A percentile compares a stretch with the other conserved stretches of the same genome.
Evolutionary conservation across 2,888 invertebrate genomes (phyloP).

Genomic region (Octodonta nipae): DNA sequence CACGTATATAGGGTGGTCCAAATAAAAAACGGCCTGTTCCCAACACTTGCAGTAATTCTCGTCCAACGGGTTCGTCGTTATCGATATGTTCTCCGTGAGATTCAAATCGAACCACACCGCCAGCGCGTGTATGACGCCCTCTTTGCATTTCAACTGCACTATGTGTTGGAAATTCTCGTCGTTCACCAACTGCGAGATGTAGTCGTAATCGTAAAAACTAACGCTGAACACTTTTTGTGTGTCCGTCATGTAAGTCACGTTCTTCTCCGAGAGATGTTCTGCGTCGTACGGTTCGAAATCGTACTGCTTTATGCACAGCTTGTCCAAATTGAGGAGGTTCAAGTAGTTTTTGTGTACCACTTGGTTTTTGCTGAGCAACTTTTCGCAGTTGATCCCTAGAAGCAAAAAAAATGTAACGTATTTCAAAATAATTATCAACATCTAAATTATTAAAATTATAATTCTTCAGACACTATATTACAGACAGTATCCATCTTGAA

Average conservation of each 20-base stretch:
- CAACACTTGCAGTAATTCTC: slow-evolving; percentile 47
- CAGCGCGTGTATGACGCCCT: slow-evolving; percentile 49
- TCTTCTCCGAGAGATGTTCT: slow-evolving; percentile 47
- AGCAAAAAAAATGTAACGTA: slow-evolving; percentile 2
- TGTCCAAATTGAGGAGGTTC: slow-evolving; percentile 23
- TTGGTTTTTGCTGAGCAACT: slow-evolving; percentile 8
- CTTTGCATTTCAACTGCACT: slow-evolving; percentile 17
- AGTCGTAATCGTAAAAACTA: slow-evolving; percentile 47
- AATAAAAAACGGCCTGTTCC: slow-evolving; percentile 65
- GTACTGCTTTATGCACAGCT: slow-evolving; percentile 28
- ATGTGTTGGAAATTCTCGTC: slow-evolving; percentile 7
- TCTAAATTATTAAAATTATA: not conserved
- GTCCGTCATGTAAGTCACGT: slow-evolving; percentile 45
- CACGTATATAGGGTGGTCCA: slow-evolving; percentile 33
- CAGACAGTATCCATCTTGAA: no score
- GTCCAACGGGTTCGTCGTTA: slow-evolving; percentile 49
- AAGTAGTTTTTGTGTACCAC: slow-evolving; percentile 7
- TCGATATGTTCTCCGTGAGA: slow-evolving; percentile 45
- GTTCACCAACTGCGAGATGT: slow-evolving; percentile 33
- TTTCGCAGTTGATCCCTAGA: slow-evolving; percentile 11
- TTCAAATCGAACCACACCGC: slow-evolving; percentile 63
- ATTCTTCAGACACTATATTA: no score
- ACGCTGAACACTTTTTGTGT: slow-evolving; percentile 43
- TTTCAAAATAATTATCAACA: no score
- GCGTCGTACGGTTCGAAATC: slow-evolving; percentile 52